Percentiles rank a stretch among this genome's conserved stretches.
phyloP scores from a whole-genome alignment of 1,140 invertebrate genomes.

The Dreissena rostriformis region DNA sequence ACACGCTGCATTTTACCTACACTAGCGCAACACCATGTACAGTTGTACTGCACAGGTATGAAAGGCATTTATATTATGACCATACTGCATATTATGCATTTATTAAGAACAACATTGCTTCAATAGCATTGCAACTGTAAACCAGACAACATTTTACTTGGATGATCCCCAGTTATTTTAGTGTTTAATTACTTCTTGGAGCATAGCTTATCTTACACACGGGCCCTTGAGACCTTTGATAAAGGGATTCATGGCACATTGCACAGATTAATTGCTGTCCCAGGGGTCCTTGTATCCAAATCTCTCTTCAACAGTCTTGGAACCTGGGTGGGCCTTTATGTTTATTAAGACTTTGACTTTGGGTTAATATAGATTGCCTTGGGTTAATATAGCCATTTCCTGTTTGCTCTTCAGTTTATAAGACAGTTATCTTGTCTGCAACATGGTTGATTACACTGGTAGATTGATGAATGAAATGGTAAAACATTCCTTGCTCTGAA shows the following conservation, averaged over 20 bases:
- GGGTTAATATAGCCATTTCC: slow-evolving; percentile 3
- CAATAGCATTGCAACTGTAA: too few species aligned
- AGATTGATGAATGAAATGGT: too few species aligned
- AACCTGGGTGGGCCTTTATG: slow-evolving; percentile 3
- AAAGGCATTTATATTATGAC: too few species aligned
- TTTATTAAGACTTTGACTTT: slow-evolving; percentile 3
- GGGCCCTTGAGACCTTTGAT: slow-evolving; percentile 17
- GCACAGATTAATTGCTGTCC: slow-evolving; percentile 50
- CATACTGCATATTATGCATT: too few species aligned
- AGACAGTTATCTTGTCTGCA: not conserved
- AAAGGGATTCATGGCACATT: slow-evolving; percentile 50
- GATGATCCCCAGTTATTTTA: too few species aligned
- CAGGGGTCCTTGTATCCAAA: slow-evolving; percentile 16
- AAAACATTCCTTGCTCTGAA: too few species aligned
- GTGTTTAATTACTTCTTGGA: too few species aligned
- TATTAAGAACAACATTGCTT: too few species aligned
- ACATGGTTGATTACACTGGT: not conserved
- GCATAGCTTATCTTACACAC: slow-evolving; percentile 16
- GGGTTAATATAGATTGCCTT: not conserved
- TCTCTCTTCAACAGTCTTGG: not conserved
- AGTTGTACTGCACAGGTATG: too few species aligned
- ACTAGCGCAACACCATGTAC: too few species aligned
- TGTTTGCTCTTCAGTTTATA: not conserved
- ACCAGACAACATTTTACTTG: too few species aligned
- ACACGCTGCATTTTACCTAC: too few species aligned